Base-by-base conservation (phyloP, 2,113 vertebrate genomes). In the Thomomys bottae region DNA sequence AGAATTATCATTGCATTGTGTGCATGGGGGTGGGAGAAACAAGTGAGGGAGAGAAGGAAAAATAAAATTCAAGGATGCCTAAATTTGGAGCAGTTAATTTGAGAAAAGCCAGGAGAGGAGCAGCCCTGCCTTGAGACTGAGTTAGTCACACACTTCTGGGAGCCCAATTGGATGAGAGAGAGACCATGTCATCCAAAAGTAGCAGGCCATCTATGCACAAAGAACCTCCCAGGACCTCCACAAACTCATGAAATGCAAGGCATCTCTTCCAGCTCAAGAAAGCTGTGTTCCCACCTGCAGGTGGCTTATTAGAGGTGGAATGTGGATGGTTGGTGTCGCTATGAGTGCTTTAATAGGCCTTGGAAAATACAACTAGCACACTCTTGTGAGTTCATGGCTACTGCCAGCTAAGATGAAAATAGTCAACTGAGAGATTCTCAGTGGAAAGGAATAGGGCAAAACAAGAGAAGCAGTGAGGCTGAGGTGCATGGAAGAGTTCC, bases 401-500 rank as follows among this genome's bases (percentile, higher is more conserved):
- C 36, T 42, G 2, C 61, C 79, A 67, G 73, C 30, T 59, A 70
- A 81, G 70, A 32, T 20, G 90, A 26, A 42, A 54, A 57, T 0
- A n/a, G 63, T 20, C 57, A 64, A 57, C 1, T 38, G 86, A 80
- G 72, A 91, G 79, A 68, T 23, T 28, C 40, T 15, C 49, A 30
- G 34, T 36, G 61, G 40, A 73, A 0, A 63, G 15, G 38, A 71
- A 68, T 4, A 18, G 0, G 2, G 70, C 0, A 0, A 45, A 54
- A 66, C 0, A 3, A 66, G 70, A 71, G 32, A 42, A 59, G 12
- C 61, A 45, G 66, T 36, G 76, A 77, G 4, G 24, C 61, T 20
- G 23, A 6, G 38, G 11, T 10, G 20, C 20, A 5, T 0, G 0
- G 23, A 3, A 5, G 26, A 4, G 0, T 8, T 1, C 0, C 28